Conservation (phyloP, 1,140 invertebrate species). For the Globodera rostochiensis region DNA sequence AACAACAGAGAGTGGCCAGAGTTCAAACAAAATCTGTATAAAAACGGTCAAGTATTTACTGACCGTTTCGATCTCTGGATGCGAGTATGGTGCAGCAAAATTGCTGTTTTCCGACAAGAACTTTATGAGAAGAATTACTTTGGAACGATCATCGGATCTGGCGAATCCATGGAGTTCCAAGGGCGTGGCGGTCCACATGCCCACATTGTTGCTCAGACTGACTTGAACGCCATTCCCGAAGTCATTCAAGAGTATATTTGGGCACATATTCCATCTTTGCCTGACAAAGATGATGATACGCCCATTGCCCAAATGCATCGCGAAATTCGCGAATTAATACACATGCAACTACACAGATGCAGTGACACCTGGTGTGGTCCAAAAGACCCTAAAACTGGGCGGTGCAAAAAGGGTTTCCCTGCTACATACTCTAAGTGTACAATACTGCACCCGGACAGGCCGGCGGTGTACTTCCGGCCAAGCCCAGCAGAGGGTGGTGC, state of each 20-base stretch:
- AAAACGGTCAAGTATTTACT: not conserved
- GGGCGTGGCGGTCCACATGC: not conserved
- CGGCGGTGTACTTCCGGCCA: not conserved
- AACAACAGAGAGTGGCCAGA: too few relatives aligned
- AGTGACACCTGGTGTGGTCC: not conserved
- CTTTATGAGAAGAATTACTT: not conserved
- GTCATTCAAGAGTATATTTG: not conserved
- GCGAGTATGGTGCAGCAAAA: not conserved
- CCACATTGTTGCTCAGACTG: not conserved
- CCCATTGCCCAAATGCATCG: not conserved
- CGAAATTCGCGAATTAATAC: not conserved
- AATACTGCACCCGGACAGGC: not conserved
- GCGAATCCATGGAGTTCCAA: conserved; percentile 7
- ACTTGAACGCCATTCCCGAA: not conserved
- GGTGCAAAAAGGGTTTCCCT: conserved; percentile 15
- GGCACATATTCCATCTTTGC: conserved; percentile 3
- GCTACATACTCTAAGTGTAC: not conserved
- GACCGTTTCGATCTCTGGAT: not conserved
- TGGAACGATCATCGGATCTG: conserved; percentile 4
- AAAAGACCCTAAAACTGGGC: not conserved
- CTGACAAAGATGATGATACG: not conserved
- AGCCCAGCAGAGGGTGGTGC: not conserved
- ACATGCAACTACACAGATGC: conserved; percentile 5
- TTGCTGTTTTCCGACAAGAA: not conserved
- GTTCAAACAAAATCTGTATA: too few relatives aligned